Base-by-base conservation (phyloP, 1,140 invertebrate species). In the Macrocentrus cingulum region DNA sequence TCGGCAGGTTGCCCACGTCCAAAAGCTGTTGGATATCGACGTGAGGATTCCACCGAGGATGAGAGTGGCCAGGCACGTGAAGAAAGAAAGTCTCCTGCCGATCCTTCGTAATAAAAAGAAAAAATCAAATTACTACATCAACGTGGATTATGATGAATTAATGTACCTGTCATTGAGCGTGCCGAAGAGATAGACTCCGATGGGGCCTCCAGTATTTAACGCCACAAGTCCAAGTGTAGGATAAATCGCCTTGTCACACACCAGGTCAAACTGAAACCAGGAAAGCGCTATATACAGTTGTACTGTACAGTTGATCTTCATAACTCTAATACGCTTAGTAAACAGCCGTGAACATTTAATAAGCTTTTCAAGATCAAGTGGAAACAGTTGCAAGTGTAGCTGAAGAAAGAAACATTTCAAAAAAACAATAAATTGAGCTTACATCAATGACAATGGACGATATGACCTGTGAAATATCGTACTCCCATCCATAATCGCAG, bases 111-210 rank as follows among this genome's bases (percentile, higher is more conserved):
- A 55, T n/a, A 36, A 13, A 44, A 51, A 6, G 42, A 16, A 68
- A 53, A 64, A n/a, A n/a, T n/a, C n/a, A n/a, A n/a, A n/a, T n/a
- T n/a, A 56, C 39, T 42, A 63, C 19, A 52, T 59, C 19, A 32
- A 25, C 20, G 3, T n/a, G 2, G 41, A 36, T 57, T 29, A 9
- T 19, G n/a, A 42, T 37, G 2, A 18, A 22, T 39, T 46, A 29
- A 52, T 3, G n/a, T 54, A 86, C 85, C 82, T 87, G 80, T 94
- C 92, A 68, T 92, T 94, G 1, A 94, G 74, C 23, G 87, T 75
- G 5, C 91, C 91, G 77, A 94, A 94, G 9, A 90, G 79, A 69
- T 92, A 93, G 5, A 94, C 91, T 25, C 91, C 91, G 57, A 94
- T 85, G 0, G 91, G 90, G 18, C 91, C 91, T 18, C 91, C 92